Evolutionary conservation across 1,140 invertebrate genomes (phyloP), one percentile per base, ranked within the genome.

Genomic region (Pygmarrhopalites habei): DNA sequence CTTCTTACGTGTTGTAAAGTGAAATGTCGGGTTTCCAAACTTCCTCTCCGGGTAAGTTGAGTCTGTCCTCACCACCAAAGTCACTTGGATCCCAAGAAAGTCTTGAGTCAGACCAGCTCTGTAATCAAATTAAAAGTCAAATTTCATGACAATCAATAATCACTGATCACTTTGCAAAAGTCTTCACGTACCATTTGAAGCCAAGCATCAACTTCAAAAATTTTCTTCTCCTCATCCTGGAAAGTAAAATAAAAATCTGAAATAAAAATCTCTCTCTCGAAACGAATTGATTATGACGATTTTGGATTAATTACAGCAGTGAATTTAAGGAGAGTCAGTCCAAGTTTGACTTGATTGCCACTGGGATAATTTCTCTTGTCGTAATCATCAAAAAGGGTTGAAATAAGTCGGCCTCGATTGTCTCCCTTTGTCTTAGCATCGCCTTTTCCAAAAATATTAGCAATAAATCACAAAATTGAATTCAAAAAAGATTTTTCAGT

Each of bases 291-390:
- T n/a, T n/a, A n/a, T n/a, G n/a, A n/a, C n/a, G n/a, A n/a, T n/a
- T n/a, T n/a, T n/a, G n/a, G n/a, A n/a, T n/a, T 15, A 56, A 41
- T 46, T 29, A 58, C 57, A 30, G 47, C 1, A n/a, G 44, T 28
- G 0, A 47, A 4, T 46, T 21, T 3, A 3, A 58, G n/a, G 4
- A 46, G 12, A 14, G 39, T 19, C 4, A 58, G 5, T 5, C 43
- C 57, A n/a, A 58, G 30, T 23, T 46, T 44, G 7, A 58, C 10
- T 29, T 1, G 19, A 21, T 14, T 30, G n/a, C 47, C 19, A 10
- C 2, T 19, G n/a, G 57, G 57, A 32, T 58, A 58, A 15, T 58
- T 58, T 23, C 43, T 58, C 21, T 58, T 58, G 28, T 58, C 57
- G 26, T 58, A 58, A 21, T 2, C 15, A 4, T 47, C 4, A 2